These are phyloP conservation scores for Eufriesea mexicana DNA, from an alignment of 1,140 invertebrate genomes.

Conservation along the genomic window DNA sequence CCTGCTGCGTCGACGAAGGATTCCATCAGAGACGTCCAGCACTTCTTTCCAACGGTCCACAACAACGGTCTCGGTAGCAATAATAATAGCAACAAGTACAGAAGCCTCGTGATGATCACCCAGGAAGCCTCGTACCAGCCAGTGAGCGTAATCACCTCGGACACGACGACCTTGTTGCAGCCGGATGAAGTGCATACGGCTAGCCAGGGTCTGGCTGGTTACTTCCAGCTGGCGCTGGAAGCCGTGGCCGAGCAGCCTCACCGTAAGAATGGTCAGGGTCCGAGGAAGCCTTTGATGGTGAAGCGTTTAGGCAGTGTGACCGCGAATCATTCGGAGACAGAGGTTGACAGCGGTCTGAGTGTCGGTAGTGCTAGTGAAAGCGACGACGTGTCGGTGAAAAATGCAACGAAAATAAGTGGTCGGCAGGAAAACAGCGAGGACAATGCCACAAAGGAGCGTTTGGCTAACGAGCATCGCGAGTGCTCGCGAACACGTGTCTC, in stretches of 20 bases:
- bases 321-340: slow-evolving; percentile 66
- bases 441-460: slow-evolving; percentile 35
- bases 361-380: slow-evolving; percentile 80
- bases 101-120: slow-evolving; percentile 93
- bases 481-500: slow-evolving; percentile 44
- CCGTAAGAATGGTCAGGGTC: slow-evolving; percentile 73
- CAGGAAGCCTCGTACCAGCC: slow-evolving; percentile 85
- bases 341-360: slow-evolving; percentile 77
- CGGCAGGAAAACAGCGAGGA: slow-evolving; percentile 47
- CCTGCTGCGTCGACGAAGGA: slow-evolving; percentile 61
- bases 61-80: slow-evolving; percentile 19
- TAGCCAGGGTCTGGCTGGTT: slow-evolving; percentile 75
- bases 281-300: slow-evolving; percentile 67
- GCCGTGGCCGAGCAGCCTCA: slow-evolving; percentile 70
- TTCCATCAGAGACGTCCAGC: slow-evolving; percentile 51
- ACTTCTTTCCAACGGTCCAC: slow-evolving; percentile 41
- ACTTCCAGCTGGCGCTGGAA: slow-evolving; percentile 80
- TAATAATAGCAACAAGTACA: slow-evolving; percentile 86
- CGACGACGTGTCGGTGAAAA: slow-evolving; percentile 78
- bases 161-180: slow-evolving; percentile 87
- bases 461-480: slow-evolving; percentile 38
- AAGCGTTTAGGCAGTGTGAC: slow-evolving; percentile 61
- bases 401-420: slow-evolving; percentile 44
- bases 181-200: slow-evolving; percentile 72
- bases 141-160: slow-evolving; percentile 88